A percentile compares a stretch with the other conserved stretches of the same genome.
phyloP scores from a whole-genome alignment of 2,113 vertebrate genomes.

The Mustelus asterias region DNA sequence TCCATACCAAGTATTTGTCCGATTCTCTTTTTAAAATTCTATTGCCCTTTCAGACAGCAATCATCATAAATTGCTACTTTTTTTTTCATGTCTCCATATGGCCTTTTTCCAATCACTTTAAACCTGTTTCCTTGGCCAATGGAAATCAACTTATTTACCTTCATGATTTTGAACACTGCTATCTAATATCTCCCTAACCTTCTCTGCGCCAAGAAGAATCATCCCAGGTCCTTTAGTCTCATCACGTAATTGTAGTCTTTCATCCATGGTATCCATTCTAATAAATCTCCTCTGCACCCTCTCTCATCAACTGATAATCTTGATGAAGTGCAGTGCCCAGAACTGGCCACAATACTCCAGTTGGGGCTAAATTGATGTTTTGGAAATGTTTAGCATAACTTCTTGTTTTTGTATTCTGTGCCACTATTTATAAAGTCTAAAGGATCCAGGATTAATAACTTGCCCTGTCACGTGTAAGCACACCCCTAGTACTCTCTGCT shows the following conservation, averaged over 20 bases:
- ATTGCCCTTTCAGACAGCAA: too few relatives aligned
- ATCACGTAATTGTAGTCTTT: background rate
- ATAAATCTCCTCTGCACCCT: background rate
- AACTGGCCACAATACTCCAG: background rate
- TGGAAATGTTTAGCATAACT: background rate
- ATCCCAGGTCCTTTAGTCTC: background rate
- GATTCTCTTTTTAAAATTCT: too few relatives aligned
- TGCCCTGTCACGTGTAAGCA: background rate
- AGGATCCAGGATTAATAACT: background rate
- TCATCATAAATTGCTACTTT: too few relatives aligned
- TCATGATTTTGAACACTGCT: background rate
- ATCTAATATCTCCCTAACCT: background rate
- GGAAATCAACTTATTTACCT: background rate
- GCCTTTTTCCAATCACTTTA: background rate
- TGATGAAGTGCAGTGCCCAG: background rate
- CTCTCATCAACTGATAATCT: background rate
- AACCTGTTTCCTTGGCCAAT: background rate
- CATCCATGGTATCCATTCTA: background rate
- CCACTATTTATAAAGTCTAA: background rate
- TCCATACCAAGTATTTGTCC: too few relatives aligned
- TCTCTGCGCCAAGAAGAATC: background rate
- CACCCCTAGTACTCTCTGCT: background rate
- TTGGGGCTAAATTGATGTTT: background rate
- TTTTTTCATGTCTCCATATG: background rate
- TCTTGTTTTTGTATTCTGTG: background rate